Conservation (phyloP, 2,113 vertebrate species). For the Epinephelus lanceolatus region DNA sequence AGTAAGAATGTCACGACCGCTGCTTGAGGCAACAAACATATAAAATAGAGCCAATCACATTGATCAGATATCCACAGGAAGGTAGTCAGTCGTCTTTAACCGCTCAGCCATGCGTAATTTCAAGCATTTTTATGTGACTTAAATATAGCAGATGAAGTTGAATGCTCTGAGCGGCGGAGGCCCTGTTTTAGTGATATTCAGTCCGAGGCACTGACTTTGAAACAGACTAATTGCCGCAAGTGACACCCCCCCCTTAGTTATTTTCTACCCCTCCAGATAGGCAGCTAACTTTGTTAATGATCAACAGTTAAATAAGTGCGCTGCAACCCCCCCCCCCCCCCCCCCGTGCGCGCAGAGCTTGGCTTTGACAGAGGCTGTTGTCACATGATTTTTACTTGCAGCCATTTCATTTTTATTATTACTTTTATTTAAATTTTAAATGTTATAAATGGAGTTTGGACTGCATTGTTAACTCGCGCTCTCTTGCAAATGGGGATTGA, state of each 20-base stretch:
- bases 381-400: background rate
- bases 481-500: conserved; percentile 1
- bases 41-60: background rate
- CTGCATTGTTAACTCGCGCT: background rate
- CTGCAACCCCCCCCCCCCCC: background rate
- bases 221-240: background rate
- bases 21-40: background rate
- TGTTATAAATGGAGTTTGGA: background rate
- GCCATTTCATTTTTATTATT: background rate
- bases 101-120: background rate
- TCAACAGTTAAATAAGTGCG: conserved; percentile 19
- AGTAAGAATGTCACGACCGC: background rate
- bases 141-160: background rate
- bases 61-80: conserved; percentile 13
- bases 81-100: background rate
- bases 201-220: background rate
- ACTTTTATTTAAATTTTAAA: background rate
- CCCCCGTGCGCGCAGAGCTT: background rate
- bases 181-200: background rate
- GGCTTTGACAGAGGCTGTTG: background rate
- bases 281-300: conserved; percentile 32
- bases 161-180: background rate
- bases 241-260: background rate
- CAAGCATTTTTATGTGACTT: background rate
- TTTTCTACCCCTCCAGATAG: conserved; percentile 5